Evolutionary conservation across 2,113 vertebrate genomes (phyloP).

Genomic region (Saccopteryx leptura): DNA sequence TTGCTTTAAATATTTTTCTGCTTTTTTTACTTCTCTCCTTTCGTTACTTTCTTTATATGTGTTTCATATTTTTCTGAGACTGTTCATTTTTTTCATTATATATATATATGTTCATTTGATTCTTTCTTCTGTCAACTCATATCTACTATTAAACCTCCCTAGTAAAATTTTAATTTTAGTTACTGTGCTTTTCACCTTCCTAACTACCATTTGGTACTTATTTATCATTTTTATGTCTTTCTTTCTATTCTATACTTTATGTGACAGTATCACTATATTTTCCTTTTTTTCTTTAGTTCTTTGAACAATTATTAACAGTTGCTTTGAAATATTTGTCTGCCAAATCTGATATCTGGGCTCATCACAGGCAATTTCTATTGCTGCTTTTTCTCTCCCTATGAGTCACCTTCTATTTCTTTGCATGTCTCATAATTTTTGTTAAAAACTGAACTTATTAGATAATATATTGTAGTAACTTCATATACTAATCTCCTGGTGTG

Average conservation of each 20-base stretch:
- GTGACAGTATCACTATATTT: background rate
- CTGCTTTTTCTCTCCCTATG: background rate
- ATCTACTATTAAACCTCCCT: background rate
- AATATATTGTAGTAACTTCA: background rate
- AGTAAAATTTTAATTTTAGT: slow-evolving; percentile 1
- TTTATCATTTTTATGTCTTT: slow-evolving; percentile 23
- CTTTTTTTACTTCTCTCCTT: background rate
- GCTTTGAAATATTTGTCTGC: background rate
- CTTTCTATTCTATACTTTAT: background rate
- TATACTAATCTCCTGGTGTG: background rate
- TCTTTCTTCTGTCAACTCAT: background rate
- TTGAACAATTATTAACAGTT: background rate
- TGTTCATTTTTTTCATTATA: background rate
- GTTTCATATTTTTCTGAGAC: background rate
- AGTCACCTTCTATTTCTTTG: background rate
- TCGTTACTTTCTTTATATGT: background rate
- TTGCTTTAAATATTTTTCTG: slow-evolving; percentile 19
- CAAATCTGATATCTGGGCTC: background rate
- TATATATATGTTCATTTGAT: background rate
- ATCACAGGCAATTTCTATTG: background rate
- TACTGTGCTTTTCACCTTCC: background rate
- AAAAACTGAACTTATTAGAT: slow-evolving; percentile 12
- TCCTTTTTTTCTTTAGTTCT: background rate
- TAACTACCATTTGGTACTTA: background rate
- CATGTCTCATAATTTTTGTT: background rate